phyloP scores from a whole-genome alignment of 2,888 invertebrate species.

The Macropis europaea region DNA sequence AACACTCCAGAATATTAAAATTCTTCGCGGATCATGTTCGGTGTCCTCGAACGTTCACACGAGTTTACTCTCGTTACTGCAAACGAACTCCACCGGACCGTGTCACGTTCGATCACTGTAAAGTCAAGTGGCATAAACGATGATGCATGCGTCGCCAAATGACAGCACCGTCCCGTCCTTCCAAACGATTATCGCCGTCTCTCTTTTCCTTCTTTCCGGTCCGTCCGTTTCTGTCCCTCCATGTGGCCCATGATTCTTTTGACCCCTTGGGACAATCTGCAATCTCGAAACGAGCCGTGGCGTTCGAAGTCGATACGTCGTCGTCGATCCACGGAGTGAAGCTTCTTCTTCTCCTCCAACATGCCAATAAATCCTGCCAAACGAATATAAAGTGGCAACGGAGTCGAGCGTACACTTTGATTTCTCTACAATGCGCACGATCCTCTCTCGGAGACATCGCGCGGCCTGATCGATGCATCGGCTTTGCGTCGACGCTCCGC shows the following conservation, averaged over 20 bases:
- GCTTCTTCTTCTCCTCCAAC: constrained; percentile 28
- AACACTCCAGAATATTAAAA: constrained; percentile 45
- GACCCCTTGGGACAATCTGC: constrained; percentile 63
- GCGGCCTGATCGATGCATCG: constrained; percentile 34
- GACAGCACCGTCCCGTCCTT: constrained; percentile 52
- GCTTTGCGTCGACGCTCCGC: constrained; percentile 22
- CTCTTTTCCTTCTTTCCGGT: constrained; percentile 33
- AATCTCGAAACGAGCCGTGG: constrained; percentile 55
- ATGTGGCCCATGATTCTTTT: constrained; percentile 51
- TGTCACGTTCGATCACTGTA: constrained; percentile 65
- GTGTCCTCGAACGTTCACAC: constrained; percentile 29
- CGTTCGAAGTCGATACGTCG: constrained; percentile 58
- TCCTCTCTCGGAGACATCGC: constrained; percentile 11
- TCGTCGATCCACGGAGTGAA: constrained; percentile 51
- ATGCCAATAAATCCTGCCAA: constrained; percentile 56
- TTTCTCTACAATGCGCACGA: constrained; percentile 33
- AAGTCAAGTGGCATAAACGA: constrained; percentile 68
- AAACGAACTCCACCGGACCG: constrained; percentile 51
- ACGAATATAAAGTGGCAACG: constrained; percentile 55
- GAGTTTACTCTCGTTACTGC: constrained; percentile 38
- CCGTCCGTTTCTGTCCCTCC: neutral
- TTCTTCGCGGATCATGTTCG: constrained; percentile 31
- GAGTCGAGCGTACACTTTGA: constrained; percentile 28
- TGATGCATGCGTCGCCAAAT: constrained; percentile 67
- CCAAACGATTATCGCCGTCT: constrained; percentile 51